Conservation (phyloP, 2,888 invertebrate species). For the Metopia argyrocephala region DNA sequence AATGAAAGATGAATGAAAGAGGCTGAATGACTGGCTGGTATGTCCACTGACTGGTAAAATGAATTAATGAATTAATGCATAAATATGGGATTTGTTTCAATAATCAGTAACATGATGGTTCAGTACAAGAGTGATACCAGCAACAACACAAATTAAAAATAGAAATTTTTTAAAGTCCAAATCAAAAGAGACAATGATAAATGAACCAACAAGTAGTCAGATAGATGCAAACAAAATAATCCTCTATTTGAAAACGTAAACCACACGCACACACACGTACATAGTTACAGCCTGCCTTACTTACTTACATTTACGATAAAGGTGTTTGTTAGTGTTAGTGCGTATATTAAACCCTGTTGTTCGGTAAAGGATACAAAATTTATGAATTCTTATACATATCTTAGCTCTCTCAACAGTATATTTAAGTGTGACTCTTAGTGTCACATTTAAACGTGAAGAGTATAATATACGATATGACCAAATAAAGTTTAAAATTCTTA, state of each 20-base stretch:
- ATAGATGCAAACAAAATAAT: constrained; percentile 23
- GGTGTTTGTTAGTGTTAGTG: constrained; percentile 19
- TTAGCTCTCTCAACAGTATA: neutral
- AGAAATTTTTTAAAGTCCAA: constrained; percentile 33
- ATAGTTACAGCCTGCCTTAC: neutral
- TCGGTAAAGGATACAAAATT: constrained; percentile 31
- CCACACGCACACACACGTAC: neutral
- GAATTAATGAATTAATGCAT: constrained; percentile 62
- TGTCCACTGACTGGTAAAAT: constrained; percentile 20
- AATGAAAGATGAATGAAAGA: constrained; percentile 40
- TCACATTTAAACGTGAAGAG: neutral
- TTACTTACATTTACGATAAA: too few relatives aligned
- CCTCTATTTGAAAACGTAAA: neutral
- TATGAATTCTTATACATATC: constrained; percentile 4
- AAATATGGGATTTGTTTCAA: constrained; percentile 64
- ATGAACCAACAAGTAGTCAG: constrained; percentile 39
- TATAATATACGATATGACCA: too few relatives aligned
- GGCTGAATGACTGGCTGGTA: neutral
- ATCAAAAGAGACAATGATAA: constrained; percentile 63
- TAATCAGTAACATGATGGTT: constrained; percentile 47
- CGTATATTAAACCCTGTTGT: neutral
- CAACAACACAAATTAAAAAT: constrained; percentile 16
- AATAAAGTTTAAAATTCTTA: too few relatives aligned
- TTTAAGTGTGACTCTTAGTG: too few relatives aligned
- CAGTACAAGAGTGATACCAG: constrained; percentile 32